Conservation (phyloP, 2,797 vertebrate species). For the Arremon aurantiirostris region DNA sequence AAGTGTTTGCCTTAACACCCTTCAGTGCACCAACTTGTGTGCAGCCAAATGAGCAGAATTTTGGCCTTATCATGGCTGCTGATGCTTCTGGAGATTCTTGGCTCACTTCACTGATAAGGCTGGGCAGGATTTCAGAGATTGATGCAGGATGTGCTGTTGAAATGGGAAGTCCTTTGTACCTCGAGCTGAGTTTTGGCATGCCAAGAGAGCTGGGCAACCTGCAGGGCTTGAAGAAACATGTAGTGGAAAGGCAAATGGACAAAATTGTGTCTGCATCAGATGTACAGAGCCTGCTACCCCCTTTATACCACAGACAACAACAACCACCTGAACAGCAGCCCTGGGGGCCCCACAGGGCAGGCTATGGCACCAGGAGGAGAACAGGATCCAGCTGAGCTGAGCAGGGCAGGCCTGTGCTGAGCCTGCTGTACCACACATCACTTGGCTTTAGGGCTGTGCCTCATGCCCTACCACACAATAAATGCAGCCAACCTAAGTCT, state of each 20-base stretch:
- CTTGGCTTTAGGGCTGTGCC: neutral
- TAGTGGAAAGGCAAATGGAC: neutral
- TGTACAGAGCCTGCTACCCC: constrained; percentile 66
- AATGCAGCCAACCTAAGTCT: neutral
- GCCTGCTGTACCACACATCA: neutral
- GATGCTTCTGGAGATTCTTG: neutral
- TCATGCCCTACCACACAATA: neutral
- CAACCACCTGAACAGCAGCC: constrained; percentile 7
- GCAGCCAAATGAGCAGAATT: neutral
- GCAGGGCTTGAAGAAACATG: constrained; percentile 37
- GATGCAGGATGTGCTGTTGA: constrained; percentile 61
- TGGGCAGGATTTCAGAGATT: constrained; percentile 75
- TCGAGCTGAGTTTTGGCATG: constrained; percentile 26
- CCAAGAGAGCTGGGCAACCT: constrained; percentile 73
- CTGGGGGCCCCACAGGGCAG: neutral
- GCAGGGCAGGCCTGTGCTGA: neutral
- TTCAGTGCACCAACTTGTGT: neutral
- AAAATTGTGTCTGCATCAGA: constrained; percentile 71
- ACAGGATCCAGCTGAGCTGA: rapidly evolving
- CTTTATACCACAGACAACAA: constrained; percentile 65
- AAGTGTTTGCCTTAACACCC: constrained; percentile 70
- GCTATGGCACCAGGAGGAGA: neutral
- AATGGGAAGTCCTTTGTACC: constrained; percentile 47
- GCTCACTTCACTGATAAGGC: constrained; percentile 75
- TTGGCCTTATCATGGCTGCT: neutral